Conservation (phyloP, 2,113 vertebrate species). For the Poeciliopsis prolifica region DNA sequence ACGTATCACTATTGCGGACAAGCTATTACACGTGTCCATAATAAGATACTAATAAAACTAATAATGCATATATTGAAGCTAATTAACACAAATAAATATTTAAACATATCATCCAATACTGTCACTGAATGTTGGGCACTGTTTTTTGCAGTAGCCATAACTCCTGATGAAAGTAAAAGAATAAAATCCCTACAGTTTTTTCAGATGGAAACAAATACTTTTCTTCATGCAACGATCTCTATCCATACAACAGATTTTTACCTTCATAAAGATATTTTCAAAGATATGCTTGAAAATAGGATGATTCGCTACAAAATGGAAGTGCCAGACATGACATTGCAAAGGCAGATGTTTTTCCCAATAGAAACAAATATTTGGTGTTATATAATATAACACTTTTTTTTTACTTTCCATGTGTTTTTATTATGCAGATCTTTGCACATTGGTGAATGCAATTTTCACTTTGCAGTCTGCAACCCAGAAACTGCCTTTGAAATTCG, state of each 20-base stretch:
- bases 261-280: background rate
- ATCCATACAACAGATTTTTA: background rate
- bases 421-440: slow-evolving; percentile 29
- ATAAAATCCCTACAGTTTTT: slow-evolving; percentile 12
- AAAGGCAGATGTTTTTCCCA: slow-evolving; percentile 13
- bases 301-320: slow-evolving; percentile 11
- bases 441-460: slow-evolving; percentile 40
- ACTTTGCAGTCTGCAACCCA: slow-evolving; percentile 24
- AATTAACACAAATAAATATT: background rate
- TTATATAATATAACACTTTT: slow-evolving; percentile 9
- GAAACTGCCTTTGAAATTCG: slow-evolving; percentile 22
- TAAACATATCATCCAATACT: slow-evolving; percentile 4
- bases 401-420: slow-evolving; percentile 15
- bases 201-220: slow-evolving; percentile 21
- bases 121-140: slow-evolving; percentile 1
- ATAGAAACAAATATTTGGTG: slow-evolving; percentile 31
- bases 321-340: slow-evolving; percentile 7
- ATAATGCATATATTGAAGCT: background rate
- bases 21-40: background rate
- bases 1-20: no score
- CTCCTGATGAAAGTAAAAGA: background rate
- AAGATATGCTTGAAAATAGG: slow-evolving; percentile 33
- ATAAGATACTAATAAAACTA: no score
- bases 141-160: background rate
- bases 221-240: slow-evolving; percentile 8